Base-by-base conservation (phyloP, 37 sponge, comb jelly and placozoan species). In the Ephydatia muelleri region DNA sequence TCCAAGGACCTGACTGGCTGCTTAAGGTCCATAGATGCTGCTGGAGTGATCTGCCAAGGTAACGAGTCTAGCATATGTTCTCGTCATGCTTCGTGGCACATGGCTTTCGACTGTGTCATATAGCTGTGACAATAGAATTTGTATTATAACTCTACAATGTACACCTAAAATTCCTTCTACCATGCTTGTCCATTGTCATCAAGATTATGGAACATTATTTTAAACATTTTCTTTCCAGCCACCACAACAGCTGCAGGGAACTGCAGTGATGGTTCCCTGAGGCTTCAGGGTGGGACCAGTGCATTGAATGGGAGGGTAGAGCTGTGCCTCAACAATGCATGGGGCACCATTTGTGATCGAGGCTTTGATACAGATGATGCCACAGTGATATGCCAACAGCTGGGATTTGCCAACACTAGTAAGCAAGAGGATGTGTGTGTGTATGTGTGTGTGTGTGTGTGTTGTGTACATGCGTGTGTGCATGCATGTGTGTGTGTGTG, bases 1-100 rank as follows among this genome's bases (percentile, higher is more conserved):
- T 13, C 49, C 12, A 36, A 6, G 2, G 49, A 57, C 48, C 13
- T 40, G 12, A 38, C 35, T 75, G 23, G 23, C 38, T 27, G 26
- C 12, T 72, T 72, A 8, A 29, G 48, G 2, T 37, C 57, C 12
- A 64, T 70, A 22, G 11, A 57, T 21, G 78, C 78, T 23, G 36
- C 78, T 28, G 85, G 71, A 69, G 78, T 78, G 77, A 33, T 70
- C 22, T 85, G 85, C 36, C 85, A 85, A 70, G 70, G 85, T 85
- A 78, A 57, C n/a, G 57, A 14, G 16, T 14, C 57, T 1, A 14
- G 16, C 16, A 21, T 57, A 1, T 57, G 57, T 11, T 5, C 57
- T 16, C 19, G 57, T 43, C 47, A 57, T 57, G 57, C 16, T n/a
- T n/a, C n/a, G n/a, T n/a, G n/a, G n/a, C n/a, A n/a, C n/a, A n/a